Conservation (phyloP, 2,113 vertebrate species). For the Cheilinus undulatus region DNA sequence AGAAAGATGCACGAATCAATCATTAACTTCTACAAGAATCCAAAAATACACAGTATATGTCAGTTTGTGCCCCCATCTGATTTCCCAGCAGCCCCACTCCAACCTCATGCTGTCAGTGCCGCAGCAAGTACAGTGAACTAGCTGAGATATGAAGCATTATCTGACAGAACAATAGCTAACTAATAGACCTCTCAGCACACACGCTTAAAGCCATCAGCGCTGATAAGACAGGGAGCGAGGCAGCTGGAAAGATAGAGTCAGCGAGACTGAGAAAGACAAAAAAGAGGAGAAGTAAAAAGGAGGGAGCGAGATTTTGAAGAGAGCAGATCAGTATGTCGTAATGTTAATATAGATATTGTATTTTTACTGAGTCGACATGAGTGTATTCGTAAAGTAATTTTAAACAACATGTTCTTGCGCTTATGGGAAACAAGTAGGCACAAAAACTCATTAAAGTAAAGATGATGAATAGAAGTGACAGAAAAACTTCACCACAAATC, state of each 20-base stretch:
- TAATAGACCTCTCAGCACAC: slow-evolving; percentile 72
- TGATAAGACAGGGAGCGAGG: slow-evolving; percentile 62
- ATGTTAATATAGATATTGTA: slow-evolving; percentile 30
- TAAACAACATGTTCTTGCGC: slow-evolving; percentile 13
- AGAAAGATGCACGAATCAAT: slow-evolving; percentile 6
- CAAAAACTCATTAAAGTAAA: slow-evolving; percentile 28
- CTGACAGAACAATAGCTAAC: slow-evolving; percentile 70
- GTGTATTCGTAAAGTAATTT: slow-evolving; percentile 15
- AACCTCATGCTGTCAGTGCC: slow-evolving; percentile 42
- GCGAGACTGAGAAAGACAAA: slow-evolving; percentile 26
- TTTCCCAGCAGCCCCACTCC: slow-evolving; percentile 8
- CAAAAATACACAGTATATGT: slow-evolving; percentile 5
- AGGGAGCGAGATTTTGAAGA: slow-evolving; percentile 36
- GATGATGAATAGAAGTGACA: background rate
- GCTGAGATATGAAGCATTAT: slow-evolving; percentile 66
- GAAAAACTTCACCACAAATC: slow-evolving; percentile 3
- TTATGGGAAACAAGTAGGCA: slow-evolving; percentile 10
- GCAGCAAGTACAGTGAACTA: slow-evolving; percentile 52
- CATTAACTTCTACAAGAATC: background rate
- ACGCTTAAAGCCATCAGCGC: slow-evolving; percentile 61
- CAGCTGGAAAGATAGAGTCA: slow-evolving; percentile 29
- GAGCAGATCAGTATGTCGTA: slow-evolving; percentile 20
- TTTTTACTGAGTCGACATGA: slow-evolving; percentile 29
- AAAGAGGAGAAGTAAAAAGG: background rate
- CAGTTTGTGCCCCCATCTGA: slow-evolving; percentile 6